These are phyloP conservation scores for Scolopax rusticola DNA, from an alignment of 2,797 vertebrate genomes.

Conservation along the genomic window DNA sequence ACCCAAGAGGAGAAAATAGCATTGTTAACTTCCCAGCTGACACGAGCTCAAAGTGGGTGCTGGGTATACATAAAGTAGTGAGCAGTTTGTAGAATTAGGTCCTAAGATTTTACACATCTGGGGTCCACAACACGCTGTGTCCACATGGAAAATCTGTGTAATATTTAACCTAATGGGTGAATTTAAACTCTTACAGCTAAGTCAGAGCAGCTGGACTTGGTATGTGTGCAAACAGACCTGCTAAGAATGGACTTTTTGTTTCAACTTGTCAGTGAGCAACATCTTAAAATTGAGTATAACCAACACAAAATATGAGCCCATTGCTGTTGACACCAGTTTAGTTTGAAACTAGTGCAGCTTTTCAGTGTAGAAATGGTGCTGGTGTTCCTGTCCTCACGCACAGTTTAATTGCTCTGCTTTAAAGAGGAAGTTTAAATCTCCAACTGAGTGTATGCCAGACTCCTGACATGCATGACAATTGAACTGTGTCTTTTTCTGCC, in stretches of 20 bases:
- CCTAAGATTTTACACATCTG: not conserved
- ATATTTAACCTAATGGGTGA: not conserved
- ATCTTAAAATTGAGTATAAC: slow-evolving; percentile 17
- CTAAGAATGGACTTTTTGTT: slow-evolving; percentile 33
- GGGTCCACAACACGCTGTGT: not conserved
- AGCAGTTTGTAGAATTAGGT: not conserved
- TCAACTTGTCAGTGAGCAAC: not conserved
- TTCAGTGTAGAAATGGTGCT: not conserved
- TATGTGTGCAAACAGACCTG: not conserved
- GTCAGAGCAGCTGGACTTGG: slow-evolving; percentile 19
- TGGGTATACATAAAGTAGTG: not conserved
- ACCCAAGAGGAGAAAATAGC: not conserved
- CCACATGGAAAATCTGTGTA: not conserved
- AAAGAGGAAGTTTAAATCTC: slow-evolving; percentile 65
- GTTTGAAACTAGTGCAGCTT: slow-evolving; percentile 12
- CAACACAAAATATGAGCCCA: not conserved
- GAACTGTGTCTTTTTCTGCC: slow-evolving; percentile 55
- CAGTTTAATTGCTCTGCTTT: slow-evolving; percentile 41
- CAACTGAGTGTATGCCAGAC: slow-evolving; percentile 47
- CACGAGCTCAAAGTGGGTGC: not conserved
- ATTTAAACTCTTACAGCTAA: not conserved
- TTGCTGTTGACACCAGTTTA: not conserved
- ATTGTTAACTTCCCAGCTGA: not conserved
- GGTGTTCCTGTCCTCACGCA: slow-evolving; percentile 23
- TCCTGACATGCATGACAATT: slow-evolving; percentile 65